Evolutionary conservation across 1,140 invertebrate genomes (phyloP).

Genomic region (Lepeophtheirus salmonis): DNA sequence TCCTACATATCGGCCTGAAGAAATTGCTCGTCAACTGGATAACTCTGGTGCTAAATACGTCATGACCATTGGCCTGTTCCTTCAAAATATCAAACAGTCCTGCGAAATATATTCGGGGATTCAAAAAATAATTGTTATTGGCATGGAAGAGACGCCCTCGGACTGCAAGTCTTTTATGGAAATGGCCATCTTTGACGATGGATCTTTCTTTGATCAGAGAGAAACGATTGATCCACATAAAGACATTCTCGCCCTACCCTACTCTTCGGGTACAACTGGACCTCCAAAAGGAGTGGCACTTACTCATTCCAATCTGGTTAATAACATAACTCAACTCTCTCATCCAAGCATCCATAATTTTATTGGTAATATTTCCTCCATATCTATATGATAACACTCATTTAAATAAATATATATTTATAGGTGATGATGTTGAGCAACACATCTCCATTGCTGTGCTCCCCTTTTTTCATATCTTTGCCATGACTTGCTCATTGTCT

Average conservation of each 20-base stretch:
- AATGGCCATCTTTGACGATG: constrained; percentile 16
- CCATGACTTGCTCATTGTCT: constrained; percentile 33
- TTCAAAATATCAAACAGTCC: constrained; percentile 16
- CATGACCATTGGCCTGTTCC: constrained; percentile 16
- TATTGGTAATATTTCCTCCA: too few species aligned
- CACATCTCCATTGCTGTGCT: constrained; percentile 39
- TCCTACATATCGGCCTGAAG: constrained; percentile 32
- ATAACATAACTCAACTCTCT: constrained; percentile 40
- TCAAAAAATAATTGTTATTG: constrained; percentile 16
- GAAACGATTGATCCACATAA: constrained; percentile 22
- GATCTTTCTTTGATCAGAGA: constrained; percentile 13
- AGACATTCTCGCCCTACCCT: constrained; percentile 28
- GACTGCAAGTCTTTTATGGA: constrained; percentile 17
- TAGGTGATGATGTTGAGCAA: constrained; percentile 23
- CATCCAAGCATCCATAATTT: constrained; percentile 24
- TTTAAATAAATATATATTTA: too few species aligned
- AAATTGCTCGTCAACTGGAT: constrained; percentile 47
- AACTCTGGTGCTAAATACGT: constrained; percentile 37
- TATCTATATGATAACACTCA: too few species aligned
- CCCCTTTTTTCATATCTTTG: constrained; percentile 72
- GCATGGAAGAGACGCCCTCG: constrained; percentile 25
- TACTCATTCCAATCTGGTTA: constrained; percentile 50
- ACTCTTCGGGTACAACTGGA: constrained; percentile 66
- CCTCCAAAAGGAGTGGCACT: constrained; percentile 68
- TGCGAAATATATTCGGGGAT: constrained; percentile 15